Conservation (phyloP, 1,140 invertebrate species). For the Sipha flava region DNA sequence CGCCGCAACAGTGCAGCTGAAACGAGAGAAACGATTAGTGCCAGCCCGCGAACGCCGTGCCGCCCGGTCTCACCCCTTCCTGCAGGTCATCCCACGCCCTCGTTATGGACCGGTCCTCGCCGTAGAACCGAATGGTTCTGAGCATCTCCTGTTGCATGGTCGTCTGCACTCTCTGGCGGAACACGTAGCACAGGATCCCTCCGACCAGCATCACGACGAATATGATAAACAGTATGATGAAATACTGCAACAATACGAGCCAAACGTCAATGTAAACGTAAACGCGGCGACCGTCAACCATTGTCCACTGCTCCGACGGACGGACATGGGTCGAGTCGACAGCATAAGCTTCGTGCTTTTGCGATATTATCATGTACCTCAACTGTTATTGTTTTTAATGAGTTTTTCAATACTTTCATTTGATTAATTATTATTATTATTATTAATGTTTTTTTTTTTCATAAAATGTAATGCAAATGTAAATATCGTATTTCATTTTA, state of each 20-base stretch:
- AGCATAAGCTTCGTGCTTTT: no score
- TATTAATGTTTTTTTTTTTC: no score
- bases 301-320: no score
- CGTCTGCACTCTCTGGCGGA: slow-evolving; percentile 63
- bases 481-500: no score
- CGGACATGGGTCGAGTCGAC: no score
- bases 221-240: slow-evolving; percentile 72
- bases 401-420: no score
- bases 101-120: slow-evolving; percentile 55
- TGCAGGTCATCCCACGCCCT: slow-evolving; percentile 77
- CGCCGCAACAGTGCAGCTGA: slow-evolving; percentile 74
- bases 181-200: slow-evolving; percentile 80
- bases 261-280: slow-evolving; percentile 38
- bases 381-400: no score
- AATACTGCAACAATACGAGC: slow-evolving; percentile 64
- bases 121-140: slow-evolving; percentile 62
- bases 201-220: slow-evolving; percentile 81
- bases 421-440: no score
- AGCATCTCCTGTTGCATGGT: slow-evolving; percentile 69
- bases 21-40: slow-evolving; percentile 39
- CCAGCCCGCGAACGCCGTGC: no score
- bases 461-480: no score
- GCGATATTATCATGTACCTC: no score
- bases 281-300: no score
- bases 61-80: slow-evolving; percentile 48